Conservation (phyloP, 2,888 invertebrate genomes). For the Limnephilus lunatus region DNA sequence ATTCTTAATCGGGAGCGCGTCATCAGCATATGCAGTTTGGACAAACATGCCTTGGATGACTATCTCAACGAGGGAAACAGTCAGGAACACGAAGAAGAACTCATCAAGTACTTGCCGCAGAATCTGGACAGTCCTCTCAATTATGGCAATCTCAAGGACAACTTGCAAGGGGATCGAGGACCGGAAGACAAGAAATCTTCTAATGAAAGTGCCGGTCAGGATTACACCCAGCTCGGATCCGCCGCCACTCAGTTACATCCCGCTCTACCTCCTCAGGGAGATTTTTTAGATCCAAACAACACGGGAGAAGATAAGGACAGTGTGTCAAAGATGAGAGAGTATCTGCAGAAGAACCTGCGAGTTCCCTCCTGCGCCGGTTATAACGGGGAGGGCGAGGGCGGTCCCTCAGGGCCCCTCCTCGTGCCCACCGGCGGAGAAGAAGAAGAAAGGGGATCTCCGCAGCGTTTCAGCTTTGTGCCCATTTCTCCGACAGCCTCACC, state of each 20-base stretch:
- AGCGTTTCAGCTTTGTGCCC: constrained; percentile 46
- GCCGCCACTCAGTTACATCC: not conserved
- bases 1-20: constrained; percentile 83
- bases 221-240: not conserved
- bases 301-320: constrained; percentile 76
- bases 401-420: constrained; percentile 2
- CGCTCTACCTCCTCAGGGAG: constrained; percentile 66
- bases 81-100: constrained; percentile 90
- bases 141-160: constrained; percentile 67
- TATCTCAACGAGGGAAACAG: constrained; percentile 87
- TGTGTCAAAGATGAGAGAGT: constrained; percentile 84
- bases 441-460: constrained; percentile 20
- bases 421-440: not conserved
- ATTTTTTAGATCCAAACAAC: constrained; percentile 74
- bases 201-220: constrained; percentile 59
- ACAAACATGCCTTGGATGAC: constrained; percentile 89
- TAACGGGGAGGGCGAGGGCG: constrained; percentile 62
- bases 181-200: constrained; percentile 61
- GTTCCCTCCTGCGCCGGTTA: constrained; percentile 67
- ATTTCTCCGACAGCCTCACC: constrained; percentile 82
- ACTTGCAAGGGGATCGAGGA: constrained; percentile 40
- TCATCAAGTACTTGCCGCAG: constrained; percentile 88
- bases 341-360: constrained; percentile 83
- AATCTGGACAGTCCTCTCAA: constrained; percentile 68
- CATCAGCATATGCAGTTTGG: constrained; percentile 86